Percentiles rank a stretch among this genome's conserved stretches.
These are phyloP conservation scores for Synergus gifuensis DNA, from an alignment of 2,888 invertebrate genomes.

Conservation along the genomic window DNA sequence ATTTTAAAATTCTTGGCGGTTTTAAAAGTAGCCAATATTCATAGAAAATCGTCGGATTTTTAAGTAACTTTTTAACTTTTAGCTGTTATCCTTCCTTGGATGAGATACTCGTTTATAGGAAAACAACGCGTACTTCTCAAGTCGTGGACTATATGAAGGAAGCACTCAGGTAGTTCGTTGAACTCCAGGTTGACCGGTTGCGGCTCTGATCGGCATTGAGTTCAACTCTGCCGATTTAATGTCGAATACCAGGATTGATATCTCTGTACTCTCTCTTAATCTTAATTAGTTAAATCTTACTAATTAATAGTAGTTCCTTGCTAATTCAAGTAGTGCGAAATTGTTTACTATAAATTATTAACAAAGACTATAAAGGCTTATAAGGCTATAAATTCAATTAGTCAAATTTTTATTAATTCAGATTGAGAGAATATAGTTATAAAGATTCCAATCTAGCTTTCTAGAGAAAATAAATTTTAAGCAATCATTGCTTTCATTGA, in stretches of 20 bases:
- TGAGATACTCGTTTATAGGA: slow-evolving; percentile 59
- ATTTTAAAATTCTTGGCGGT: too few relatives aligned
- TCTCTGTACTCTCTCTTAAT: slow-evolving; percentile 39
- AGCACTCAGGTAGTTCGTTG: slow-evolving; percentile 60
- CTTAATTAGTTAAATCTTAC: too few relatives aligned
- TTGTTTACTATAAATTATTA: too few relatives aligned
- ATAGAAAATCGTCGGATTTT: not conserved
- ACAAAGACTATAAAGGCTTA: too few relatives aligned
- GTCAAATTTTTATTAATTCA: not conserved
- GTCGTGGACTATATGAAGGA: slow-evolving; percentile 56
- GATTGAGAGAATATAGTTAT: not conserved
- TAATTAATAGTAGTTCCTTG: too few relatives aligned
- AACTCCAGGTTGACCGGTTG: slow-evolving; percentile 58
- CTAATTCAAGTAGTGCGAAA: too few relatives aligned
- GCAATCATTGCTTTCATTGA: too few relatives aligned
- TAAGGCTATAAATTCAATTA: too few relatives aligned
- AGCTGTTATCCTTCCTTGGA: not conserved
- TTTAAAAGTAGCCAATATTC: not conserved
- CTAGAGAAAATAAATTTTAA: too few relatives aligned
- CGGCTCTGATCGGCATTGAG: slow-evolving; percentile 52
- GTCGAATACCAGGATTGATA: slow-evolving; percentile 58
- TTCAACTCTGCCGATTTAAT: slow-evolving; percentile 60
- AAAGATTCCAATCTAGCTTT: too few relatives aligned
- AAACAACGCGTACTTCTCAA: slow-evolving; percentile 59
- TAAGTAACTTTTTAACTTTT: not conserved